Conservation (phyloP, 2,888 invertebrate species). For the Pyrrhia umbra region DNA sequence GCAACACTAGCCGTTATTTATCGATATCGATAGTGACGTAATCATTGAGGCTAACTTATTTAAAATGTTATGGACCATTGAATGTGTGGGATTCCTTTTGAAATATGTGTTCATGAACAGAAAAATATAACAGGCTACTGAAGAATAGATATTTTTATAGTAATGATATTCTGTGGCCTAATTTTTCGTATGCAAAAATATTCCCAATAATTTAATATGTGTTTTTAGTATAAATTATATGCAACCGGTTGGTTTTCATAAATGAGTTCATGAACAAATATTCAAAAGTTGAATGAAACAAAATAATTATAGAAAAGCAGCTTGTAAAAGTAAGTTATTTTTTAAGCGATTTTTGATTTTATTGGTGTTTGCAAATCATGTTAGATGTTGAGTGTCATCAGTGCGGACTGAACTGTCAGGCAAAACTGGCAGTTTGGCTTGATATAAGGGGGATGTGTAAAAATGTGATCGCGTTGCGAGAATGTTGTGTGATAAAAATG, state of each 20-base stretch:
- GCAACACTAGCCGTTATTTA: slow-evolving; percentile 17
- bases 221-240: no score
- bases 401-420: slow-evolving; percentile 31
- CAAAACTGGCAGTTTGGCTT: slow-evolving; percentile 6
- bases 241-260: no score
- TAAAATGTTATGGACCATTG: slow-evolving; percentile 47
- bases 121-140: not conserved
- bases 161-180: slow-evolving; percentile 8
- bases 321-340: slow-evolving; percentile 57
- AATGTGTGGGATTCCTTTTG: slow-evolving; percentile 3
- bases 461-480: slow-evolving; percentile 57
- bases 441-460: slow-evolving; percentile 38
- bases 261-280: slow-evolving; percentile 40
- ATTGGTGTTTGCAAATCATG: slow-evolving; percentile 64
- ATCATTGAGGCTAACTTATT: slow-evolving; percentile 53
- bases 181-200: not conserved
- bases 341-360: slow-evolving; percentile 63
- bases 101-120: slow-evolving; percentile 40
- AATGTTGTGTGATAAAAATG: slow-evolving; percentile 64
- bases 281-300: slow-evolving; percentile 17
- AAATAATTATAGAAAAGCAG: slow-evolving; percentile 23
- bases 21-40: slow-evolving; percentile 28
- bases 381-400: slow-evolving; percentile 54
- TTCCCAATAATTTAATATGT: not conserved
- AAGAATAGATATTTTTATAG: not conserved